Conservation (phyloP, 2,888 invertebrate genomes). For the Syrphus vitripennis region DNA sequence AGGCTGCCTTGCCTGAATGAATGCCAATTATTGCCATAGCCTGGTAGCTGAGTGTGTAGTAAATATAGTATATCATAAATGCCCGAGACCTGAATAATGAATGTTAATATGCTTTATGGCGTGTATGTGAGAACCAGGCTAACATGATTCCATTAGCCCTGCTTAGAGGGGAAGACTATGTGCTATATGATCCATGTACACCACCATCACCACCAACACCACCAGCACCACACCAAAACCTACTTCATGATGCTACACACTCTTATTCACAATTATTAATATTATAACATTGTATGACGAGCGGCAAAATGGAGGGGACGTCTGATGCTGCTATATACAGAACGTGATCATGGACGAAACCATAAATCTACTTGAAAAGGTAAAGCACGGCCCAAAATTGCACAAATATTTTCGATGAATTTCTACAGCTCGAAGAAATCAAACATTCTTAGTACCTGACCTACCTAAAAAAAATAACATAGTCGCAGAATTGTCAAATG, state of each 20-base stretch:
- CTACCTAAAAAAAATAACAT: too few relatives aligned
- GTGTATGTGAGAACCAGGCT: slow-evolving; percentile 56
- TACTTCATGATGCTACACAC: not conserved
- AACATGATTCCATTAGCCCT: slow-evolving; percentile 61
- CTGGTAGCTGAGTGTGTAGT: slow-evolving; percentile 10
- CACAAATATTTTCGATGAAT: slow-evolving; percentile 26
- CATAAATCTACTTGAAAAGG: slow-evolving; percentile 58
- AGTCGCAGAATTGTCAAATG: too few relatives aligned
- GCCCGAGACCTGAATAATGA: slow-evolving; percentile 69
- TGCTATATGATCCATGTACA: not conserved
- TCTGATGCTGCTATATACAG: not conserved
- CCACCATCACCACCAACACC: too few relatives aligned
- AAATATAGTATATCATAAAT: slow-evolving; percentile 54
- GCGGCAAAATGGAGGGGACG: not conserved
- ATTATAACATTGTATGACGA: slow-evolving; percentile 57
- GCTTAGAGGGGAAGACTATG: not conserved
- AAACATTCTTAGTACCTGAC: too few relatives aligned
- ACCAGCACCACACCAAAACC: not conserved
- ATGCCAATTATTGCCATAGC: slow-evolving; percentile 24
- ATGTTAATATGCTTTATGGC: slow-evolving; percentile 71
- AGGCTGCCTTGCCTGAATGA: slow-evolving; percentile 29
- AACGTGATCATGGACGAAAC: slow-evolving; percentile 58
- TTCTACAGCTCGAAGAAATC: not conserved
- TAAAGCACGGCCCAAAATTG: slow-evolving; percentile 32
- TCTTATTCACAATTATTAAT: slow-evolving; percentile 66